A percentile compares a stretch with the other conserved stretches of the same genome.
These are phyloP conservation scores for Cossypha niveicapilla DNA, from an alignment of 2,797 vertebrate genomes.

Conservation along the genomic window DNA sequence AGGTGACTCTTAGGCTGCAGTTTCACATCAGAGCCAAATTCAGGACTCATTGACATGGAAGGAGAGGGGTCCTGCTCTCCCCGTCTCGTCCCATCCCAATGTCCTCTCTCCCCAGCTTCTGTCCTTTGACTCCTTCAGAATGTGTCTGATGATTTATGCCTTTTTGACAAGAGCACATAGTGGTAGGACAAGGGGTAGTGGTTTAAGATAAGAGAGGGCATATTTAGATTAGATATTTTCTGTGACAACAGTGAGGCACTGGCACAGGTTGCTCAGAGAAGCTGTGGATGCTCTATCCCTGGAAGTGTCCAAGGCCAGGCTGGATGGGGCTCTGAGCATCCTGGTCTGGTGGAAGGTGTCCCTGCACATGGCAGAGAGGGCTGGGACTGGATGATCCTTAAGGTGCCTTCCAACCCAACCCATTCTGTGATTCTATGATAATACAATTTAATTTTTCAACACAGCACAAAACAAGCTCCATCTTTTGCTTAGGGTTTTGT, in stretches of 20 bases:
- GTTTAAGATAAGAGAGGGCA: not conserved
- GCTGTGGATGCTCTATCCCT: fast-evolving
- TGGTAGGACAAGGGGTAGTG: not conserved
- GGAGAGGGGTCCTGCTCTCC: not conserved
- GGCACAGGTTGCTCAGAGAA: not conserved
- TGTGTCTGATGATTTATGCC: not conserved
- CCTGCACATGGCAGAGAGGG: not conserved
- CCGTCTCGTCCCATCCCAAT: fast-evolving
- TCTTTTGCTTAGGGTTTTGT: not conserved
- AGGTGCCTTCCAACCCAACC: not conserved
- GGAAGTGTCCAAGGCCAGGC: not conserved
- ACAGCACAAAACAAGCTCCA: not conserved
- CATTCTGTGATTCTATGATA: not conserved
- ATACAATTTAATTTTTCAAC: not conserved
- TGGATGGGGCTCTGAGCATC: not conserved
- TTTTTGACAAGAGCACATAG: not conserved
- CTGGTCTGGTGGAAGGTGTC: no score
- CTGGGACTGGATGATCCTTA: not conserved
- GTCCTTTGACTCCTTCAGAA: not conserved
- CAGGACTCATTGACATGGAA: not conserved
- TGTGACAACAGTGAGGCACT: not conserved
- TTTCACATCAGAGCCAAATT: not conserved
- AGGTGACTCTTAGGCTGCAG: not conserved
- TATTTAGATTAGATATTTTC: not conserved
- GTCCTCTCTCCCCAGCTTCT: not conserved